Conservation (phyloP, 2,797 vertebrate genomes). For the Iguana delicatissima region DNA sequence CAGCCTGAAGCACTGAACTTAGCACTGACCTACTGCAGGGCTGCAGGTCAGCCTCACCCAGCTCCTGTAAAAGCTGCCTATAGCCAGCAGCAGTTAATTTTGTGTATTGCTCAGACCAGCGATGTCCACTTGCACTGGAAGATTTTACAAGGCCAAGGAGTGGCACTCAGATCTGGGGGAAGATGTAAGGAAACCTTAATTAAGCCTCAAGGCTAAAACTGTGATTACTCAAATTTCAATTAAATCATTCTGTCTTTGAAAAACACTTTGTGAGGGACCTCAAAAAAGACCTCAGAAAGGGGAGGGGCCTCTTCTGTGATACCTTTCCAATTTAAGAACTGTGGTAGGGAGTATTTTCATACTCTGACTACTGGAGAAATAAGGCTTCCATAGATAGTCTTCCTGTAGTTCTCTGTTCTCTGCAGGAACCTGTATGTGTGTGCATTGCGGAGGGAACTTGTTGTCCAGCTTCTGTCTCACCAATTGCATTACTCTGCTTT, state of each 20-base stretch:
- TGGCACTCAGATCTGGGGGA: too few relatives aligned
- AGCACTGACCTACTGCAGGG: constrained; percentile 7
- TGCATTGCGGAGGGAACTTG: too few relatives aligned
- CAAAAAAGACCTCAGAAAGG: too few relatives aligned
- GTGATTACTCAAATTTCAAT: neutral
- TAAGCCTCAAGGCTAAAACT: neutral
- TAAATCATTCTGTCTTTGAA: neutral
- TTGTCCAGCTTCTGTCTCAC: too few relatives aligned
- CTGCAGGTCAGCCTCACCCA: neutral
- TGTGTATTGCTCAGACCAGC: neutral
- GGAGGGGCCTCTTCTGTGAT: too few relatives aligned
- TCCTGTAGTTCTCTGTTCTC: too few relatives aligned
- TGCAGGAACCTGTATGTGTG: too few relatives aligned
- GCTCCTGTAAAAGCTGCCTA: neutral
- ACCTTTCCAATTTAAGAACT: too few relatives aligned
- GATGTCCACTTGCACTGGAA: neutral
- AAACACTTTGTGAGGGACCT: neutral
- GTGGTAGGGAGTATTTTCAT: too few relatives aligned
- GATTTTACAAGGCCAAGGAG: neutral
- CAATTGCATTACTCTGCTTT: too few relatives aligned
- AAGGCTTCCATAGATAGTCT: too few relatives aligned
- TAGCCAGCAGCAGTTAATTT: neutral
- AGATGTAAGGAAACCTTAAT: neutral
- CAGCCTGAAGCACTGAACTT: constrained; percentile 22
- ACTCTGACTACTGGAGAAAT: too few relatives aligned